Evolutionary conservation across 2,888 invertebrate genomes (phyloP).

Genomic region (Coelinius sp.): DNA sequence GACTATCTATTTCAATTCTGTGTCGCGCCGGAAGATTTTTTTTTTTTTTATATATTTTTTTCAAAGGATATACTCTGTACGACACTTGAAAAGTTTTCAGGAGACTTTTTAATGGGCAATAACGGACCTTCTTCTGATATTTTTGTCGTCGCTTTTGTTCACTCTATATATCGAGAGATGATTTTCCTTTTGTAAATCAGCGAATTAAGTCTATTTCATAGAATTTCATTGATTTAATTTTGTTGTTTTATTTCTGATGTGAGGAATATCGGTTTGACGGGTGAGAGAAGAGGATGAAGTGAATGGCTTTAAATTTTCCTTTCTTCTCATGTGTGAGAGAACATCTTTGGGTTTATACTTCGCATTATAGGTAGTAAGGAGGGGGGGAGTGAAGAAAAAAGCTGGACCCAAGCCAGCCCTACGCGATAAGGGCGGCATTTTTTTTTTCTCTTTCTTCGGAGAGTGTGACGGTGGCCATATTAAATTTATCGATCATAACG

Average conservation of each 20-base stretch:
- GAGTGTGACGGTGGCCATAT: conserved; percentile 53
- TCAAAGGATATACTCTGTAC: not conserved
- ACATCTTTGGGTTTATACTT: conserved; percentile 32
- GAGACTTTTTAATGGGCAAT: conserved; percentile 39
- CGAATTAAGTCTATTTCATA: not conserved
- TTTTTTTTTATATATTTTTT: not conserved
- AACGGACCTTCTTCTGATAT: conserved; percentile 26
- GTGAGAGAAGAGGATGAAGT: not conserved
- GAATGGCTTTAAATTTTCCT: conserved; percentile 31
- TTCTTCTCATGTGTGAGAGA: not conserved
- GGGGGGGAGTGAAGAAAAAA: not conserved
- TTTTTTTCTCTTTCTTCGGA: conserved; percentile 38
- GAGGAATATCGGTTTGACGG: not conserved
- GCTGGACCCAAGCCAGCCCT: conserved; percentile 41
- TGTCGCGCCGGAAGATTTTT: not conserved
- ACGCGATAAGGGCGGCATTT: conserved; percentile 38
- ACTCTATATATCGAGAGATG: too few species aligned
- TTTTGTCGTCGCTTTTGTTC: not conserved
- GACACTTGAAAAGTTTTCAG: conserved; percentile 30
- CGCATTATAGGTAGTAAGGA: conserved; percentile 7
- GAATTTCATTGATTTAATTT: conserved; percentile 14
- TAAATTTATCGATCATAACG: conserved; percentile 63
- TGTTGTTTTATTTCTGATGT: not conserved
- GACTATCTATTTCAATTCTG: conserved; percentile 11
- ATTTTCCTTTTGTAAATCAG: not conserved